Conservation (phyloP, 2,113 vertebrate genomes). For the Xiphophorus couchianus region DNA sequence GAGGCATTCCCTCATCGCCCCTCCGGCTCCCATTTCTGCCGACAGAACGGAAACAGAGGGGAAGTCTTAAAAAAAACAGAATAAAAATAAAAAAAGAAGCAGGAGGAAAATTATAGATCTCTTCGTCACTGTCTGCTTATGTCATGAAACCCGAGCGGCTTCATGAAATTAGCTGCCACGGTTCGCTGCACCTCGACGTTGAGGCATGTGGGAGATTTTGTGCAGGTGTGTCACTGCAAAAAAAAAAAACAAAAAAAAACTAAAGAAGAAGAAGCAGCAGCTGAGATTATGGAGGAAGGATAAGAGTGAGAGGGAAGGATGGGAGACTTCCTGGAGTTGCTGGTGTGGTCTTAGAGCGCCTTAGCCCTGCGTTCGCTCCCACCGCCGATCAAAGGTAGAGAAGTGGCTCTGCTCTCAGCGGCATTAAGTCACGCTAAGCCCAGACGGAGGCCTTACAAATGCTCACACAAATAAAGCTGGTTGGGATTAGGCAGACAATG, state of each 20-base stretch:
- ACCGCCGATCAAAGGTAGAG: constrained; percentile 70
- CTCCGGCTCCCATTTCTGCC: constrained; percentile 57
- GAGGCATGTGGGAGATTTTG: constrained; percentile 50
- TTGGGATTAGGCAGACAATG: constrained; percentile 72
- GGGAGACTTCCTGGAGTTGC: constrained; percentile 45
- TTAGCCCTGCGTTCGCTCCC: constrained; percentile 57
- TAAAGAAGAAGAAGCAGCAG: neutral
- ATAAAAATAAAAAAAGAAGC: neutral
- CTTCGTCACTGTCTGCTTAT: constrained; percentile 69
- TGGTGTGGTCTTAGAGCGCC: constrained; percentile 58
- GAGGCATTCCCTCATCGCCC: constrained; percentile 63
- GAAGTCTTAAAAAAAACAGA: constrained; percentile 46
- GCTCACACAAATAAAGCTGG: constrained; percentile 72
- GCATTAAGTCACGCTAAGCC: constrained; percentile 73
- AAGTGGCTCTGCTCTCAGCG: constrained; percentile 63
- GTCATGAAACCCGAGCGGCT: constrained; percentile 65
- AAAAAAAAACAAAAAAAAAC: neutral
- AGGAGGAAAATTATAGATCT: constrained; percentile 73
- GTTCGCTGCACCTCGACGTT: constrained; percentile 47
- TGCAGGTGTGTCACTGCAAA: constrained; percentile 22
- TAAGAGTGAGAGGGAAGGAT: constrained; percentile 1
- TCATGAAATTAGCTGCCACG: constrained; percentile 42
- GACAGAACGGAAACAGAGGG: constrained; percentile 59
- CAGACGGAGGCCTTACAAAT: constrained; percentile 68
- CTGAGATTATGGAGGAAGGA: constrained; percentile 4